Evolutionary conservation across 2,888 invertebrate genomes (phyloP), one percentile per base, ranked within the genome.

Genomic region (Plebejus anna): DNA sequence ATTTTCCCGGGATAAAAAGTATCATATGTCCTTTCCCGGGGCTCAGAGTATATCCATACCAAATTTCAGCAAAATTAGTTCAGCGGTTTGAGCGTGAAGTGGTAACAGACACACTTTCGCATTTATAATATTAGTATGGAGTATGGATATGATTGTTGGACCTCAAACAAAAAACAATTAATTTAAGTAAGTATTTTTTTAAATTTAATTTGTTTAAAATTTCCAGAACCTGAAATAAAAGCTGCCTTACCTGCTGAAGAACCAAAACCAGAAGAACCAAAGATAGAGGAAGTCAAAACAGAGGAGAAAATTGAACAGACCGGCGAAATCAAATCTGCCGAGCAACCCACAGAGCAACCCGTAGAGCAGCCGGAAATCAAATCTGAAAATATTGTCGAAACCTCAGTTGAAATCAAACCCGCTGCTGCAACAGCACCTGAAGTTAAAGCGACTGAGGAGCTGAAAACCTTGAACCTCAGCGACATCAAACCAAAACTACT

Each of bases 261-360:
- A 16, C 66, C 32, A 13, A 66, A 83, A 57, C 76, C 78, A 5
- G 79, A 77, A 6, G 80, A 81, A 0, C 81, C 81, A 42, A 80
- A 83, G 55, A 83, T 81, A 76, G 59, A 28, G 1, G 76, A 81
- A 7, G 79, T 77, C n/a, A 78, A 79, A 47, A 7, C 75, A 16
- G 76, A 72, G 70, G 78, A 77, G 38, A 75, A 77, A 47, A 77
- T 22, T 2, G 75, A 76, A 28, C 76, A 78, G 36, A 61, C 79
- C 16, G 79, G 76, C 16, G 78, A 79, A 75, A 70, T 78, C 2
- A 79, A 80, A 72, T 76, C 80, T 0, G 79, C 78, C 28, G 71
- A 78, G 57, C 59, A 75, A 22, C 61, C 77, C 70, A 78, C 78
- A 38, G 72, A 78, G 42, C 61, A 75, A 22, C 61, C 77, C 70